Evolutionary conservation across 2,888 invertebrate species (phyloP), one percentile per base, ranked within the genome.

Genomic region (Agrotis segetum): DNA sequence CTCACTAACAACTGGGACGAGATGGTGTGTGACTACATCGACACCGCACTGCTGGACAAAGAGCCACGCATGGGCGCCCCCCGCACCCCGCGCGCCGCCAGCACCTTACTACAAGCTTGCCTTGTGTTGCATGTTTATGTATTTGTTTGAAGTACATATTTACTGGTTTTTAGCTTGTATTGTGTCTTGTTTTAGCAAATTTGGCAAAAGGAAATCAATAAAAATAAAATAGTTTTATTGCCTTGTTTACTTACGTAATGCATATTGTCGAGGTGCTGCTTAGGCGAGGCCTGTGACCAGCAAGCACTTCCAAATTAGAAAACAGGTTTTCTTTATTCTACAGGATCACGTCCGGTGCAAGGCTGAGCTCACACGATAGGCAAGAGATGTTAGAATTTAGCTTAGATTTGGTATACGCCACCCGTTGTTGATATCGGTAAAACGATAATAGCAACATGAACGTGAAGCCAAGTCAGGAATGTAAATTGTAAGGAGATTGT

Each of bases 1-100:
- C 89, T 95, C 2, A 93, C 93, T 0, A 92, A 93, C 19, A 90
- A 95, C 78, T 95, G 95, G 95, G 95, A 95, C 63, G 92, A 93
- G 2, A 75, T 92, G 80, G 86, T 96, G 6, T 96, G 96, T 77
- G 96, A 96, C 75, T 95, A 95, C 75, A 88, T 96, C 19, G 95
- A 96, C 69, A 83, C 91, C 52, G 81, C 91, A 0, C 78, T 94
- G 14, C 56, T 86, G 0, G 86, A 87, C 6, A 53, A 14, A 11
- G 21, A 47, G 3, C 5, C 24, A 13, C 24, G 19, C 9, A 70
- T 66, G 16, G 16, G 17, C 16, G n/a, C 47, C 34, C 58, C 13
- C 6, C 40, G 2, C 49, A 6, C 24, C 1, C 16, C 3, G 1
- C 55, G 11, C 21, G 1, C 21, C 17, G 4, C 17, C 5, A 7